A percentile compares a stretch with the other conserved stretches of the same genome.
Evolutionary conservation across 2,113 vertebrate genomes (phyloP).

Genomic region (Acanthochromis polyacanthus): DNA sequence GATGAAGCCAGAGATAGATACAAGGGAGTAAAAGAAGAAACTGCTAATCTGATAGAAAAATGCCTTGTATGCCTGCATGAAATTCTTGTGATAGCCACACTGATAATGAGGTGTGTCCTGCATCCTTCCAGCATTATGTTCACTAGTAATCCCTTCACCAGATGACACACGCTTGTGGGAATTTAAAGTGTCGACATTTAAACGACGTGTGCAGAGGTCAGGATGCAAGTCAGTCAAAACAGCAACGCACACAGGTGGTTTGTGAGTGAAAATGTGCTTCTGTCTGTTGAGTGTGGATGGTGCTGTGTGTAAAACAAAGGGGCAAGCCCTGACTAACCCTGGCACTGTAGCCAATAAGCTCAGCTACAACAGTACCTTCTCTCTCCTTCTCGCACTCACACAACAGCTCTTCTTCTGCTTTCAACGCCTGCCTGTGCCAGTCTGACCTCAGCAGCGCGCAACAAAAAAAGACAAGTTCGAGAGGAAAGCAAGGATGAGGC

Average conservation of each 20-base stretch:
- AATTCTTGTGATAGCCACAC: slow-evolving; percentile 8
- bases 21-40: not conserved
- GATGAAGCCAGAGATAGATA: slow-evolving; percentile 25
- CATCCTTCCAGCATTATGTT: not conserved
- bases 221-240: slow-evolving; percentile 10
- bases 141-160: slow-evolving; percentile 6
- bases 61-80: slow-evolving; percentile 1
- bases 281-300: slow-evolving; percentile 12
- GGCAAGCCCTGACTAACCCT: slow-evolving; percentile 43
- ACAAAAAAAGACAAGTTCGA: slow-evolving; percentile 50
- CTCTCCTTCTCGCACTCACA: slow-evolving; percentile 19
- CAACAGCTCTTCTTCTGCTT: slow-evolving; percentile 30
- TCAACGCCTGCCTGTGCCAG: slow-evolving; percentile 57
- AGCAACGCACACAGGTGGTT: slow-evolving; percentile 34
- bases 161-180: not conserved
- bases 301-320: slow-evolving; percentile 55
- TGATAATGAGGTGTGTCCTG: not conserved
- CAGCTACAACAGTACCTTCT: slow-evolving; percentile 21
- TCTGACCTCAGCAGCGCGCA: slow-evolving; percentile 62
- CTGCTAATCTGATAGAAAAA: slow-evolving; percentile 37
- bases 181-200: not conserved
- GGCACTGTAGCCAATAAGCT: slow-evolving; percentile 39
- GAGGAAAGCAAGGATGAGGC: slow-evolving; percentile 40
- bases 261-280: not conserved
- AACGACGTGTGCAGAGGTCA: not conserved